These are phyloP conservation scores for Chaetogeoica ovagalla DNA, from an alignment of 2,888 invertebrate species.

Conservation along the genomic window DNA sequence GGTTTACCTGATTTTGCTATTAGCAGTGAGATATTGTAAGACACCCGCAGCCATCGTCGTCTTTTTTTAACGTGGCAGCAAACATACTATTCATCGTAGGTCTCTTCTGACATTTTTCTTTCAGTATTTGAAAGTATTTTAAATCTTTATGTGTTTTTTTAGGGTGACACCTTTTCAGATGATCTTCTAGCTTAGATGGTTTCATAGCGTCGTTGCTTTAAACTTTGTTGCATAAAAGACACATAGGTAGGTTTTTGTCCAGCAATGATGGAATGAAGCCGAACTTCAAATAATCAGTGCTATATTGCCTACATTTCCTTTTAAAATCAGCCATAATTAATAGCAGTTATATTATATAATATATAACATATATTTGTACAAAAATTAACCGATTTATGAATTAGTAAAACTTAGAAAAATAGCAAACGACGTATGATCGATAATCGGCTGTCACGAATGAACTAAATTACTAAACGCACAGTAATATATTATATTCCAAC, in stretches of 20 bases:
- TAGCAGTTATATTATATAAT: not conserved
- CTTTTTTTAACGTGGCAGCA: not conserved
- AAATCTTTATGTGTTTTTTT: not conserved
- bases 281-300: conserved; percentile 16
- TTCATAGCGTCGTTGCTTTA: conserved; percentile 4
- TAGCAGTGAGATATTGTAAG: too few species aligned
- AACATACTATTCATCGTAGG: conserved; percentile 19
- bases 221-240: not conserved
- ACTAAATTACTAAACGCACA: not conserved
- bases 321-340: conserved; percentile 9
- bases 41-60: too few species aligned
- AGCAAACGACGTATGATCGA: not conserved
- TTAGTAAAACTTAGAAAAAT: not conserved
- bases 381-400: conserved; percentile 5
- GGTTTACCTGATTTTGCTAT: too few species aligned
- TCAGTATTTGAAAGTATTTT: conserved; percentile 18
- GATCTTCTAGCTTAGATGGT: not conserved
- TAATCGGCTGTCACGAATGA: not conserved
- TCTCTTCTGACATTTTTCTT: conserved; percentile 20
- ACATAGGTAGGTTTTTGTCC: not conserved
- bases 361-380: too few species aligned
- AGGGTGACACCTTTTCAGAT: not conserved
- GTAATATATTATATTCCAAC: not conserved
- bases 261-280: conserved; percentile 1
- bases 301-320: conserved; percentile 23